phyloP scores from a whole-genome alignment of 2,888 invertebrate genomes.

The Caenorhabditis auriculariae region DNA sequence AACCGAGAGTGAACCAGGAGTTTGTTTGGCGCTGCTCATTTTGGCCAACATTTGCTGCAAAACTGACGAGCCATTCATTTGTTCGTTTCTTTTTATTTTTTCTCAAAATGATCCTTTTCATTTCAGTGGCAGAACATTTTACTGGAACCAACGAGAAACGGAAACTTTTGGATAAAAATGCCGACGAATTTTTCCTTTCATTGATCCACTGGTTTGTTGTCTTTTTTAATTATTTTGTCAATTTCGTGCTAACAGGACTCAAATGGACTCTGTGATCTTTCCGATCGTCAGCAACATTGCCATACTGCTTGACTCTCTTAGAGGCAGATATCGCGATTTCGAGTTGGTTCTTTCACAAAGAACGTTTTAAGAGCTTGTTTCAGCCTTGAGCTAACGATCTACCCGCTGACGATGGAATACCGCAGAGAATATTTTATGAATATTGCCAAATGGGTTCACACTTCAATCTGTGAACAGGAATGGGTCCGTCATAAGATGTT shows the following conservation, averaged over 20 bases:
- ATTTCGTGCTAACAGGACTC: too few species aligned
- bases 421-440: slow-evolving; percentile 24
- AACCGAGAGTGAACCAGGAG: slow-evolving; percentile 34
- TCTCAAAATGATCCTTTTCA: not conserved
- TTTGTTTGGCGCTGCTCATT: slow-evolving; percentile 49
- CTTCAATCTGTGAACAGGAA: slow-evolving; percentile 54
- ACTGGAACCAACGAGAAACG: slow-evolving; percentile 21
- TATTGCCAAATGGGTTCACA: slow-evolving; percentile 22
- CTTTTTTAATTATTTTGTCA: too few species aligned
- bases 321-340: slow-evolving; percentile 17
- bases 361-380: too few species aligned
- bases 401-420: too few species aligned
- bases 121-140: slow-evolving; percentile 39
- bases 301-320: slow-evolving; percentile 44
- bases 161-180: slow-evolving; percentile 24
- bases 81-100: slow-evolving; percentile 14
- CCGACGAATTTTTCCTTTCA: slow-evolving; percentile 31
- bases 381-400: too few species aligned
- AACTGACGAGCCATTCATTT: slow-evolving; percentile 49
- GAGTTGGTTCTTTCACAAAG: slow-evolving; percentile 15
- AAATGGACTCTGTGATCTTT: slow-evolving; percentile 49
- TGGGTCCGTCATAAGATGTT: slow-evolving; percentile 57
- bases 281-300: slow-evolving; percentile 46
- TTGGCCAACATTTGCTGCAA: slow-evolving; percentile 38
- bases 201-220: slow-evolving; percentile 44